These are phyloP conservation scores for Megalops atlanticus DNA, from an alignment of 2,113 vertebrate species.

Conservation along the genomic window DNA sequence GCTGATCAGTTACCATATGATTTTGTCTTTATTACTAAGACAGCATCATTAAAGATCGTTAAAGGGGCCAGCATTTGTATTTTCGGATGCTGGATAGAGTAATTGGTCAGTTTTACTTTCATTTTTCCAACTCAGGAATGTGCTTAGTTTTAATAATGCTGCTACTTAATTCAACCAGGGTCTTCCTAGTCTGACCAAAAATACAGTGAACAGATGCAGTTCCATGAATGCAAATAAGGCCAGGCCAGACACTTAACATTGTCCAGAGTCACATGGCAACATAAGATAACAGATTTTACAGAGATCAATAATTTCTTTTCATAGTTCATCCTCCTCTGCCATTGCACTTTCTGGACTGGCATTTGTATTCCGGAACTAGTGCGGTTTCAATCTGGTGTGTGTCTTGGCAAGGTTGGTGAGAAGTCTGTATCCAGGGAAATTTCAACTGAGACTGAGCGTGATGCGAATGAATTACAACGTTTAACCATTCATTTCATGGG, in stretches of 20 bases:
- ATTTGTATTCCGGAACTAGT: slow-evolving; percentile 25
- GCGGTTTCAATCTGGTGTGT: background rate
- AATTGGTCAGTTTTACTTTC: background rate
- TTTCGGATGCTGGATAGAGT: no score
- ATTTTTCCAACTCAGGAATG: background rate
- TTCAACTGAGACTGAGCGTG: background rate
- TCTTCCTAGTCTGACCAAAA: background rate
- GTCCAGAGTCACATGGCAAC: background rate
- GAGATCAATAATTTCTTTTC: background rate
- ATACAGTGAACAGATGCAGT: background rate
- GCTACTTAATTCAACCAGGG: background rate
- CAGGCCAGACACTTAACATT: background rate
- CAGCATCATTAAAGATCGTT: no score
- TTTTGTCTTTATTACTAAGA: background rate
- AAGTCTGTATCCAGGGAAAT: slow-evolving; percentile 6
- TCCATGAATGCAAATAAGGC: background rate
- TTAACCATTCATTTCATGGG: background rate
- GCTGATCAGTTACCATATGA: background rate
- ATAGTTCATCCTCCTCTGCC: background rate
- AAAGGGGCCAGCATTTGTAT: background rate
- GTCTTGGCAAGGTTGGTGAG: background rate
- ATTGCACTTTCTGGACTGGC: background rate
- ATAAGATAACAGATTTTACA: background rate
- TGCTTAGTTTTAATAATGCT: background rate
- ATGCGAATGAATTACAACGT: background rate